phyloP scores from a whole-genome alignment of 2,113 vertebrate species.

The Oryzias javanicus region DNA sequence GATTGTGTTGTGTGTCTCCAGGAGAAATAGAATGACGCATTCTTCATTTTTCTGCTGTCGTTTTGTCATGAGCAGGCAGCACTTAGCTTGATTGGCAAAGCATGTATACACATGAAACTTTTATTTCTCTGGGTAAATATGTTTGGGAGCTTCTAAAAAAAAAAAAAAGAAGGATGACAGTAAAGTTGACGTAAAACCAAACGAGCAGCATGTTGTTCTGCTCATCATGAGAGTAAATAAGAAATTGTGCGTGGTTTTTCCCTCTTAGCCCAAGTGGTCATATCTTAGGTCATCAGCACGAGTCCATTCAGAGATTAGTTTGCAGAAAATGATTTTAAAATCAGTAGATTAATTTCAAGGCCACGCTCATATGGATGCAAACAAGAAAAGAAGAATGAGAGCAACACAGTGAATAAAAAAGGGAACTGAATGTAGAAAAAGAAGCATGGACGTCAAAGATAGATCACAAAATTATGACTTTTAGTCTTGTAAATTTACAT shows the following conservation, averaged over 20 bases:
- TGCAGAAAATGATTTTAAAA: background rate
- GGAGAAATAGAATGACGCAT: background rate
- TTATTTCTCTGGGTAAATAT: constrained; percentile 5
- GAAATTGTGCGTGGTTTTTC: background rate
- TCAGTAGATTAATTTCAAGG: no score
- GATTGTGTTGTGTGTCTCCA: constrained; percentile 14
- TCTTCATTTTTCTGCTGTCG: constrained; percentile 1
- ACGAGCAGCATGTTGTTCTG: background rate
- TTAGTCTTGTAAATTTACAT: no score
- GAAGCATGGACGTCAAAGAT: constrained; percentile 20
- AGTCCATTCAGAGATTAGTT: no score
- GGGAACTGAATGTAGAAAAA: constrained; percentile 33
- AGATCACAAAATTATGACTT: no score
- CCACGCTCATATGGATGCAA: background rate
- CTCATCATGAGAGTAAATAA: no score
- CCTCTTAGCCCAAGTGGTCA: background rate
- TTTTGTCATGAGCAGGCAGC: constrained; percentile 6
- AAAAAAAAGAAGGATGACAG: background rate
- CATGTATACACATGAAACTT: constrained; percentile 4
- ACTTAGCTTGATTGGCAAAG: constrained; percentile 12
- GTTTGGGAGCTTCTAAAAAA: constrained; percentile 3
- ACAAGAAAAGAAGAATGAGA: constrained; percentile 10
- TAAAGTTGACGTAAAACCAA: background rate
- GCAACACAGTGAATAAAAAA: constrained; percentile 1
- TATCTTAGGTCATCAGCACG: no score